Evolutionary conservation across 2,797 vertebrate genomes (phyloP).

Genomic region (Chelon auratus): DNA sequence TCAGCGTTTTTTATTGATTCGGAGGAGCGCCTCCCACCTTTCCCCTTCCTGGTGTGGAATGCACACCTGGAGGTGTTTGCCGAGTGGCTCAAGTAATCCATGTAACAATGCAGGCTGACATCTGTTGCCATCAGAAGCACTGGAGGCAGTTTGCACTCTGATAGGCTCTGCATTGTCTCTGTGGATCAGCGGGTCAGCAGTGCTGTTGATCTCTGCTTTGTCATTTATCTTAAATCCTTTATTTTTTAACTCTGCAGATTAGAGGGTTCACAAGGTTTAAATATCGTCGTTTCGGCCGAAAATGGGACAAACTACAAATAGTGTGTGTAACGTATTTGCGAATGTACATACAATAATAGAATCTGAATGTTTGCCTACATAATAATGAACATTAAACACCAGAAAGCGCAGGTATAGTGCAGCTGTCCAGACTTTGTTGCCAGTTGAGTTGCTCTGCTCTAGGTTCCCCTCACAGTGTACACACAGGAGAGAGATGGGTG

Average conservation of each 20-base stretch:
- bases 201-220: constrained; percentile 45
- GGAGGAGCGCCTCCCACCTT: constrained; percentile 69
- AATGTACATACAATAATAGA: not conserved
- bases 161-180: constrained; percentile 50
- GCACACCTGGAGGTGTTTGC: constrained; percentile 86
- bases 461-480: constrained; percentile 62
- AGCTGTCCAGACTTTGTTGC: constrained; percentile 59
- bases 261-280: not conserved
- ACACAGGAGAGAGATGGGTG: constrained; percentile 77
- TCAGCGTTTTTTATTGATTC: constrained; percentile 71
- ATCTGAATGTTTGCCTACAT: not conserved
- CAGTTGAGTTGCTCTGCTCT: constrained; percentile 51
- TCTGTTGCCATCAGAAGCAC: constrained; percentile 72
- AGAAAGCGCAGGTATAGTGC: constrained; percentile 49
- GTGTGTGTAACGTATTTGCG: too few relatives aligned
- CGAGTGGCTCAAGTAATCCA: constrained; percentile 78
- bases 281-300: too few relatives aligned
- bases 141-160: constrained; percentile 49
- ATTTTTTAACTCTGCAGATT: constrained; percentile 8
- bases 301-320: too few relatives aligned
- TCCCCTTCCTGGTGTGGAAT: constrained; percentile 73
- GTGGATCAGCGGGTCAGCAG: constrained; percentile 30
- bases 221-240: constrained; percentile 35
- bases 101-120: constrained; percentile 78
- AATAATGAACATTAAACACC: not conserved